phyloP scores from a whole-genome alignment of 2,797 vertebrate genomes.

The Sphenodon punctatus region DNA sequence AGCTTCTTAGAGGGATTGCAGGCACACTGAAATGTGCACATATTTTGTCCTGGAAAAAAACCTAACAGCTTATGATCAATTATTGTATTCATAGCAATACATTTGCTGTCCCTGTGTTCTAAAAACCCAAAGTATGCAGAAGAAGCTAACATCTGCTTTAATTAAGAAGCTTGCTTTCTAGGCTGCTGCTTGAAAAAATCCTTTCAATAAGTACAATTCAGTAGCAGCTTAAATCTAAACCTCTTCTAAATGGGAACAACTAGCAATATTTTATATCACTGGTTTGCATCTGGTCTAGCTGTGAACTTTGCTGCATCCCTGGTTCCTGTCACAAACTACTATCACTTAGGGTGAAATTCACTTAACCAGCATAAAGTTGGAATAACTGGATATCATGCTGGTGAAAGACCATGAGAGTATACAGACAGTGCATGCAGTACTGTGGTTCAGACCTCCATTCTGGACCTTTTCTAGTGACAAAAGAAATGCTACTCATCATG shows the following conservation, averaged over 20 bases:
- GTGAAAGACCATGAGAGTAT: too few relatives aligned
- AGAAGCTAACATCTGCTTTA: background rate
- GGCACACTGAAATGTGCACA: background rate
- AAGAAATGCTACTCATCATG: too few relatives aligned
- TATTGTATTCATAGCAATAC: slow-evolving; percentile 1
- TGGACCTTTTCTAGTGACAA: too few relatives aligned
- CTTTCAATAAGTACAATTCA: background rate
- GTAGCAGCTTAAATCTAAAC: background rate
- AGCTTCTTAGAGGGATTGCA: background rate
- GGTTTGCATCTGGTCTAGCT: too few relatives aligned
- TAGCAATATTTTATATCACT: too few relatives aligned
- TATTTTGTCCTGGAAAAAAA: background rate
- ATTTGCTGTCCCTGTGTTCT: background rate
- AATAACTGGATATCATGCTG: too few relatives aligned
- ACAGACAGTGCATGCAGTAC: too few relatives aligned
- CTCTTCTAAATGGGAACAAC: background rate
- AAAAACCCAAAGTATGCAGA: background rate
- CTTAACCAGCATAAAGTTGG: too few relatives aligned
- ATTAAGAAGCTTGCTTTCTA: background rate
- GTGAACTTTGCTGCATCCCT: too few relatives aligned
- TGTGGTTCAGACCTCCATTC: too few relatives aligned
- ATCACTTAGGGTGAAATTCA: too few relatives aligned
- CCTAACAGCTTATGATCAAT: rapidly evolving
- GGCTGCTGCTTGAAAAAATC: background rate
- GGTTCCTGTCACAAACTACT: too few relatives aligned